Evolutionary conservation across 2,888 invertebrate species (phyloP), one percentile per base, ranked within the genome.

Genomic region (Frankliniella intonsa): DNA sequence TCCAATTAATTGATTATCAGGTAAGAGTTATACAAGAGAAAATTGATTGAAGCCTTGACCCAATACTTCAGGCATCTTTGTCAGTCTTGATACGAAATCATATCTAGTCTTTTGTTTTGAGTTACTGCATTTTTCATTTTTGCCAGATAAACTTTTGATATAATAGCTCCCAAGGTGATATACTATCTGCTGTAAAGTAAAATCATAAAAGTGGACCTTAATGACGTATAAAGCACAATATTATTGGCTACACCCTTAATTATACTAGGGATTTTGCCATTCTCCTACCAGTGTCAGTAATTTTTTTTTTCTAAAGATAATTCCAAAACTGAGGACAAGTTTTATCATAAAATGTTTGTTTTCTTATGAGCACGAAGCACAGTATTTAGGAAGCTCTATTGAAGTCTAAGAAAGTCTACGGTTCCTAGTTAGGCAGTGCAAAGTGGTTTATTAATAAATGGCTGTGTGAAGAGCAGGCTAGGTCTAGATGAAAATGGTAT

Each of bases 381-480:
- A 62, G 62, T n/a, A 17, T 17, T 62, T 62, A n/a, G n/a, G n/a
- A 62, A 38, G 38, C 38, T 38, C 38, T 38, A 5, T 38, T 38
- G 38, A 62, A 62, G 62, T 62, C 62, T n/a, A 38, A 76, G 25
- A 76, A 22, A 76, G 69, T 76, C 25, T 25, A 62, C 69, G 22
- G 22, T 76, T 76, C 69, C 69, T 76, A 25, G 69, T 76, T 76
- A 76, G 69, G 69, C 69, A 9, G 25, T 76, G n/a, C 25, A 22
- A 76, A 22, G 9, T 76, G 22, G 69, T 76, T 76, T 25, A 10
- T 76, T 25, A 76, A 22, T 25, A 25, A 76, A 76, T 76, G 69
- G 69, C 69, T 76, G 69, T 76, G 69, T 76, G 69, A 76, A 25
- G 69, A 25, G 69, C 69, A 25, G 25, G 69, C 69, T 76, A 76